These are phyloP conservation scores for Xiphorhynchus elegans DNA, from an alignment of 2,113 vertebrate genomes.

Conservation along the genomic window DNA sequence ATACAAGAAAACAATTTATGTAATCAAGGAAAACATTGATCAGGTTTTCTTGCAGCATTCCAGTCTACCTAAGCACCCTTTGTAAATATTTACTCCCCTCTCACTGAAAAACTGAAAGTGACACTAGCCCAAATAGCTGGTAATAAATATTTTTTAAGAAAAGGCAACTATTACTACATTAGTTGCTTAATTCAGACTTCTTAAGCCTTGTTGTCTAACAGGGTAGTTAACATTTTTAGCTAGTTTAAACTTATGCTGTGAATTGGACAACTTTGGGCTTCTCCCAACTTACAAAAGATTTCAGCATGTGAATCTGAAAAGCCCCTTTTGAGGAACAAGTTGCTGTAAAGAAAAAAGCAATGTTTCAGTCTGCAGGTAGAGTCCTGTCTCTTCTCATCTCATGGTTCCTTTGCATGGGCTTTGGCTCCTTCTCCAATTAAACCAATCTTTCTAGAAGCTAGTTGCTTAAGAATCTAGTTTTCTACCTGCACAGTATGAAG, in stretches of 20 bases:
- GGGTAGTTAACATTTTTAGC: background rate
- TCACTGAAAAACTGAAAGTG: background rate
- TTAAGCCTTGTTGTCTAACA: background rate
- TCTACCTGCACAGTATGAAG: background rate
- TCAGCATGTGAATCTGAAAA: background rate
- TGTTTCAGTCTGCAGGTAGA: background rate
- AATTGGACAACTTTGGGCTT: background rate
- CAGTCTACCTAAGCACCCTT: background rate
- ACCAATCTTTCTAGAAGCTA: background rate
- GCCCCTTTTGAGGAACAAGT: background rate
- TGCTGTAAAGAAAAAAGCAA: background rate
- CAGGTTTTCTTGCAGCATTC: background rate
- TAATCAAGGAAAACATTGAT: background rate
- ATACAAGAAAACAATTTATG: background rate
- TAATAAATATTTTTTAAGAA: background rate
- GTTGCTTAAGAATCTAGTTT: background rate
- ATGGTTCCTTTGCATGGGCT: background rate
- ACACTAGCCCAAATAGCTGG: background rate
- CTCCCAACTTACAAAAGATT: background rate
- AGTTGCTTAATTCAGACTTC: background rate
- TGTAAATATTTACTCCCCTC: background rate
- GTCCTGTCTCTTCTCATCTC: background rate
- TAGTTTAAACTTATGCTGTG: background rate
- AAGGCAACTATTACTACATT: background rate
- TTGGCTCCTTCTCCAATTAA: background rate